Evolutionary conservation across 2,113 vertebrate genomes (phyloP).

Genomic region (Bubalus kerabau): DNA sequence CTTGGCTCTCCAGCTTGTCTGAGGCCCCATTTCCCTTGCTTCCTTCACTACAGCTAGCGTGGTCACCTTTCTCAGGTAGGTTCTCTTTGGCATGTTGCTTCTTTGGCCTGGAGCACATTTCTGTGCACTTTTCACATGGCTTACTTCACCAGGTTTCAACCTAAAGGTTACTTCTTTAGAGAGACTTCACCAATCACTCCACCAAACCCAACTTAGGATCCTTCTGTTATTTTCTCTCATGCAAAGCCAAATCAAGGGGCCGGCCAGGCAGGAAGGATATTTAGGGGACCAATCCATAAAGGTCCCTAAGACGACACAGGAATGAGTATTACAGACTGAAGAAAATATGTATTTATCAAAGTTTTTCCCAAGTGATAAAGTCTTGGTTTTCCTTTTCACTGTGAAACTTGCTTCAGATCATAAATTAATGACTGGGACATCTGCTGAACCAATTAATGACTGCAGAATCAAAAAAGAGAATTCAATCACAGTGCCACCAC

Average conservation of each 20-base stretch:
- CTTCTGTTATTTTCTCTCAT: background rate
- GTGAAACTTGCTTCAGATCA: background rate
- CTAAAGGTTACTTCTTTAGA: background rate
- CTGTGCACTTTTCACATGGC: background rate
- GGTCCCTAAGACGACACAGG: background rate
- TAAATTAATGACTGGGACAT: constrained; percentile 15
- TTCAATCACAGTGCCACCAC: fast-evolving
- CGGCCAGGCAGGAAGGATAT: background rate
- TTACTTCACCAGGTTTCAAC: background rate
- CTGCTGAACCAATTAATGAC: background rate
- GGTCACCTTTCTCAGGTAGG: background rate
- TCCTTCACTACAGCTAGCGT: background rate
- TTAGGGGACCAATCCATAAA: background rate
- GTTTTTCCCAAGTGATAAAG: background rate
- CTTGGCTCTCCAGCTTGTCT: background rate
- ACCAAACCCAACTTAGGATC: background rate
- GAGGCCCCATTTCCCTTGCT: background rate
- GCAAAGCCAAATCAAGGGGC: background rate
- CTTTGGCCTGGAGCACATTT: background rate
- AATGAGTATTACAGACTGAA: background rate
- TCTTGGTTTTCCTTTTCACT: background rate
- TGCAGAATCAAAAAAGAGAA: background rate
- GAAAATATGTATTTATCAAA: background rate
- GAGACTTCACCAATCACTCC: background rate
- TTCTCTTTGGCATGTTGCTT: fast-evolving